phyloP scores from a whole-genome alignment of 1,140 invertebrate species.

The Scylla paramamosain region DNA sequence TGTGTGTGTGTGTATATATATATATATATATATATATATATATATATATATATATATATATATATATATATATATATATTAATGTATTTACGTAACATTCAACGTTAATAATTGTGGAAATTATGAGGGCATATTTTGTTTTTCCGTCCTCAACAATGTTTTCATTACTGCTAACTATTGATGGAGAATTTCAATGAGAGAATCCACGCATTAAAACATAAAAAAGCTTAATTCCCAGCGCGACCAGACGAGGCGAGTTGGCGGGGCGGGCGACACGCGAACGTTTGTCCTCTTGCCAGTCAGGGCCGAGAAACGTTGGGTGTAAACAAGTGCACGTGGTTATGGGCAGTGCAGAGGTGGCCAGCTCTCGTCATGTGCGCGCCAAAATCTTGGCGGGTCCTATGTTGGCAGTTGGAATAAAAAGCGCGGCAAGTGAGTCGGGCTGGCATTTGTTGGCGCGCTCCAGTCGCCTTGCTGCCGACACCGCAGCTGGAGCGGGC shows the following conservation, averaged over 20 bases:
- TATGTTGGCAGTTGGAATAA: slow-evolving; percentile 77
- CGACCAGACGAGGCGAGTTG: slow-evolving; percentile 14
- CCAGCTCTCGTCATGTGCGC: slow-evolving; percentile 76
- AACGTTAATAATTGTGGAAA: neutral
- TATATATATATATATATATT: slow-evolving; percentile 61
- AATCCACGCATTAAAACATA: slow-evolving; percentile 50
- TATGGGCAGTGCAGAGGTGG: slow-evolving; percentile 76
- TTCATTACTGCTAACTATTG: neutral
- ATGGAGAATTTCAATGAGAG: slow-evolving; percentile 48
- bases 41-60: slow-evolving; percentile 63
- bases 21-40: slow-evolving; percentile 56
- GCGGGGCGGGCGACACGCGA: slow-evolving; percentile 64
- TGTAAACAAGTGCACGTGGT: slow-evolving; percentile 76
- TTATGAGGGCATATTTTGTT: neutral
- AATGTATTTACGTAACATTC: neutral
- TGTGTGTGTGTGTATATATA: slow-evolving; percentile 29
- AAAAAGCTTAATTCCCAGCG: slow-evolving; percentile 45
- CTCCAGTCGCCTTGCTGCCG: slow-evolving; percentile 77
- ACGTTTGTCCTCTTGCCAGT: slow-evolving; percentile 73
- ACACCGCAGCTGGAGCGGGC: slow-evolving; percentile 77
- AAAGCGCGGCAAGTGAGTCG: slow-evolving; percentile 77
- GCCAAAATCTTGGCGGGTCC: slow-evolving; percentile 77
- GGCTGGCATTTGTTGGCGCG: slow-evolving; percentile 77
- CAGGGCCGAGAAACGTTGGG: slow-evolving; percentile 75
- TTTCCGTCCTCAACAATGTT: neutral